phyloP scores from a whole-genome alignment of 2,113 vertebrate species.

The Hemibagrus wyckioides region DNA sequence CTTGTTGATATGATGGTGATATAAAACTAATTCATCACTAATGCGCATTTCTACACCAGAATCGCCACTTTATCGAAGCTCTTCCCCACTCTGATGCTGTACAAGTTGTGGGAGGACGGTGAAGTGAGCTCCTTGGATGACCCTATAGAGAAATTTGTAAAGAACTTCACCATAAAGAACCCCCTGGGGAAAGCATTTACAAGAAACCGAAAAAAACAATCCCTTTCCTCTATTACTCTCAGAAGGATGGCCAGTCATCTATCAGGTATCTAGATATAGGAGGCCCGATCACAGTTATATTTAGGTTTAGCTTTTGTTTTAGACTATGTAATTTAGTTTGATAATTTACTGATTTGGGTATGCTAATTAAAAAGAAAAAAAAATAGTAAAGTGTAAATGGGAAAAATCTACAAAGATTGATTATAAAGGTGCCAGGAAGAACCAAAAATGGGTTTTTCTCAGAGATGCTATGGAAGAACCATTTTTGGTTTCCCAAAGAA shows the following conservation, averaged over 20 bases:
- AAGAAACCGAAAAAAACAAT: slow-evolving; percentile 59
- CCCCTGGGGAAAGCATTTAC: slow-evolving; percentile 72
- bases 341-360: background rate
- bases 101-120: slow-evolving; percentile 90
- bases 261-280: slow-evolving; percentile 58
- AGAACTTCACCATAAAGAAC: slow-evolving; percentile 85
- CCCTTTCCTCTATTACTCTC: slow-evolving; percentile 76
- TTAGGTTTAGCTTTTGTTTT: background rate
- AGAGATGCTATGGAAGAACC: too few relatives aligned
- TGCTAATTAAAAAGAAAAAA: background rate
- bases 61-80: slow-evolving; percentile 91
- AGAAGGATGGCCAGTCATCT: slow-evolving; percentile 89
- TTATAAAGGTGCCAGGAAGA: background rate
- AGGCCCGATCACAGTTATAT: background rate
- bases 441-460: too few relatives aligned
- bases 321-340: background rate
- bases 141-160: slow-evolving; percentile 79
- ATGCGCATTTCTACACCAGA: slow-evolving; percentile 62
- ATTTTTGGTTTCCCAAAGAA: too few relatives aligned
- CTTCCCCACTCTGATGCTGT: slow-evolving; percentile 89
- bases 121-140: slow-evolving; percentile 84
- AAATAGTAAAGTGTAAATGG: background rate
- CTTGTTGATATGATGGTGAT: background rate
- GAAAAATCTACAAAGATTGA: background rate
- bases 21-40: background rate